These are phyloP conservation scores for Cryptoblepharus egeriae DNA, from an alignment of 2,797 vertebrate species.

Conservation along the genomic window DNA sequence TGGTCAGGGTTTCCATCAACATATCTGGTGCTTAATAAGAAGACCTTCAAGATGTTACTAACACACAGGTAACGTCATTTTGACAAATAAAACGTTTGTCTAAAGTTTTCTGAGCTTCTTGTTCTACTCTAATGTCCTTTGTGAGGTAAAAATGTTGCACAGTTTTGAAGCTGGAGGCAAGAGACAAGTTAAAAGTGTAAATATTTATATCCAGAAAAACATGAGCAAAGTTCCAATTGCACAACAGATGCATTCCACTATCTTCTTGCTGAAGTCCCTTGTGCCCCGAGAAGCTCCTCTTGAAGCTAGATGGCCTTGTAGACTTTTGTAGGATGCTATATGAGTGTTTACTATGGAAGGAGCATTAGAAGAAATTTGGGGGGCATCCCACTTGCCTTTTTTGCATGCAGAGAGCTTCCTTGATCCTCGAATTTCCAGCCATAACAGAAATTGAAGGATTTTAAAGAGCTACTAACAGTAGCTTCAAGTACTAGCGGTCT, in stretches of 20 bases:
- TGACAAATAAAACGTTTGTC: slow-evolving; percentile 39
- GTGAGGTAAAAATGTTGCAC: neutral
- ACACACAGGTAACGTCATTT: slow-evolving; percentile 88
- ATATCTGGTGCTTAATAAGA: slow-evolving; percentile 84
- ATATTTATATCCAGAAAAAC: neutral
- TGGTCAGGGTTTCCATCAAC: slow-evolving; percentile 89
- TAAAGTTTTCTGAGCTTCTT: neutral
- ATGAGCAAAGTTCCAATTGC: neutral
- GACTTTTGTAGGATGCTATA: neutral
- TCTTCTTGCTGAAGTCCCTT: neutral
- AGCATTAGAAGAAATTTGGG: neutral
- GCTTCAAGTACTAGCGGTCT: too few relatives aligned
- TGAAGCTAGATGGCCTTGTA: neutral
- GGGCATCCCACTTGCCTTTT: neutral
- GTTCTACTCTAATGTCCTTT: slow-evolving; percentile 9
- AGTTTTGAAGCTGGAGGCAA: neutral
- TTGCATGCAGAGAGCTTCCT: neutral
- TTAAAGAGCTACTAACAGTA: neutral
- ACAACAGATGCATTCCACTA: neutral
- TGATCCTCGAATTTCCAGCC: neutral
- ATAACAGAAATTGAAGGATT: neutral
- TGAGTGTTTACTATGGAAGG: neutral
- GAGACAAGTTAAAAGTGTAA: neutral
- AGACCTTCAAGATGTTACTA: slow-evolving; percentile 90
- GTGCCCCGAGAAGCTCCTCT: neutral